Percentiles rank a stretch among this genome's conserved stretches.
Conservation (phyloP, 2,113 vertebrate genomes). For the Tupaia chinensis region DNA sequence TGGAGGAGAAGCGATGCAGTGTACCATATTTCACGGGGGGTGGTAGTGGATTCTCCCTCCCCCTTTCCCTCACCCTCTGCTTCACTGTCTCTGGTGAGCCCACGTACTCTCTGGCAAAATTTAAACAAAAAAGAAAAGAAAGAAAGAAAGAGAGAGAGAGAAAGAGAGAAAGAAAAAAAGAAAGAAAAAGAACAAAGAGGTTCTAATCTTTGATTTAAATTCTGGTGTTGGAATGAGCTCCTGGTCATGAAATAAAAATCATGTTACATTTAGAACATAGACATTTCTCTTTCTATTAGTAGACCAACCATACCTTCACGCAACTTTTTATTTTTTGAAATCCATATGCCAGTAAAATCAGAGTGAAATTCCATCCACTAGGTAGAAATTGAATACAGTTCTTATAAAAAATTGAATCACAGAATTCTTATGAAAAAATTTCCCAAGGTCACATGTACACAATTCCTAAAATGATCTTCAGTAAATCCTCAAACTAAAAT, state of each 20-base stretch:
- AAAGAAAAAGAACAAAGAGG: no score
- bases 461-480: neutral
- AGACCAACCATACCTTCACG: neutral
- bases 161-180: no score
- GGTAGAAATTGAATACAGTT: neutral
- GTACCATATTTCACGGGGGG: no score
- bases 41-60: no score
- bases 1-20: no score
- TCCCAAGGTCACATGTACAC: neutral
- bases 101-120: no score
- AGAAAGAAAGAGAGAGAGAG: no score
- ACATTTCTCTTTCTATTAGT: slow-evolving; percentile 4
- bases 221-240: neutral
- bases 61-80: no score
- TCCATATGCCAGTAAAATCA: neutral
- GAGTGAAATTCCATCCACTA: neutral
- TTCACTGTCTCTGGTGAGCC: no score
- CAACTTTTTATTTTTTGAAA: neutral
- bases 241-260: neutral
- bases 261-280: neutral
- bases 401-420: neutral
- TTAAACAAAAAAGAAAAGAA: no score
- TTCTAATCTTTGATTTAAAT: neutral
- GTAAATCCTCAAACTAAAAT: slow-evolving; percentile 3
- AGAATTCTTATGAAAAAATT: neutral